Percentiles rank a stretch among this genome's conserved stretches.
phyloP scores from a whole-genome alignment of 2,113 vertebrate genomes.

The Caloenas nicobarica region DNA sequence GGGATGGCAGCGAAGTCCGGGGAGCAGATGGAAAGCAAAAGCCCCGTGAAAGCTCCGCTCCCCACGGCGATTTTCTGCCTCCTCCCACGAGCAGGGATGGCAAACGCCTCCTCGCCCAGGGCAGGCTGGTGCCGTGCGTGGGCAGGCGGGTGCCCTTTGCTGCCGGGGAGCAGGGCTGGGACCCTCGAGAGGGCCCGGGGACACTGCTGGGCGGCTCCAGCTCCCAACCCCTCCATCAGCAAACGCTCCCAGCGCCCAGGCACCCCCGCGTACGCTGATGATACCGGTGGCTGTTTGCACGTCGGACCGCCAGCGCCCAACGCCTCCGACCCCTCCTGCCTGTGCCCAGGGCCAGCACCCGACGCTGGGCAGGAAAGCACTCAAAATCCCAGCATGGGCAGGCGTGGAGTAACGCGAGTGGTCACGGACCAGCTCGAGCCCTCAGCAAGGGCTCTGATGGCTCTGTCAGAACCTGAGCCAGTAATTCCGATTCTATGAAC shows the following conservation, averaged over 20 bases:
- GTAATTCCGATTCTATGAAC: not conserved
- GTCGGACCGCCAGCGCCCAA: not conserved
- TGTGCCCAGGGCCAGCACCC: not conserved
- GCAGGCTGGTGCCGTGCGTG: rapidly evolving
- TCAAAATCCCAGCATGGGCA: not conserved
- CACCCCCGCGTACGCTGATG: rapidly evolving
- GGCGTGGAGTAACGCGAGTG: not conserved
- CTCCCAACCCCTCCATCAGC: not conserved
- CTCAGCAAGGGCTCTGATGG: not conserved
- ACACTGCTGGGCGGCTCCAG: not conserved
- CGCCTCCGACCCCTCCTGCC: not conserved
- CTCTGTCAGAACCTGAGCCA: not conserved
- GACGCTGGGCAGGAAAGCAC: not conserved
- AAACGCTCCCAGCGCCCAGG: not conserved
- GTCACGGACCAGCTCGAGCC: not conserved
- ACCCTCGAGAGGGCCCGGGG: not conserved
- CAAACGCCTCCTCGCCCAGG: not conserved
- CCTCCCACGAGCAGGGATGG: not conserved
- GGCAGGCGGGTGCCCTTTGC: not conserved
- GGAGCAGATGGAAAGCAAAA: not conserved
- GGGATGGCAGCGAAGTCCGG: not conserved
- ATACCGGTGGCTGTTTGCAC: not conserved
- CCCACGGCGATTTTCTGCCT: not conserved
- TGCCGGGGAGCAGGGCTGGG: not conserved
- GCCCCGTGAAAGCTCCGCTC: not conserved